Evolutionary conservation across 2,888 invertebrate genomes (phyloP).

Genomic region (Epinotia nisella): DNA sequence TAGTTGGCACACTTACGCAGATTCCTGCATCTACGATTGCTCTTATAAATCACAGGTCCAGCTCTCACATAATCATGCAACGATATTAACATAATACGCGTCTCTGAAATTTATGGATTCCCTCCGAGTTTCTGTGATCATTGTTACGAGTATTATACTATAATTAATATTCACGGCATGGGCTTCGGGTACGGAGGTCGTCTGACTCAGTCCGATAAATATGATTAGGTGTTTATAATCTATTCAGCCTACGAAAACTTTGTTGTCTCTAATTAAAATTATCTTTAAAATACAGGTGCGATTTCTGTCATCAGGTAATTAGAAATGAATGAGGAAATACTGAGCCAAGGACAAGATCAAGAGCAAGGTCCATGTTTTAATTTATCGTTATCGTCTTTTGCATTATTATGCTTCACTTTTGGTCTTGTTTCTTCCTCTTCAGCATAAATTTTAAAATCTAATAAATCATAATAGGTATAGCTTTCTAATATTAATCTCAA

Average conservation of each 20-base stretch:
- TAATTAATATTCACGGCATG: constrained; percentile 40
- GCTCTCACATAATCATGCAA: constrained; percentile 1
- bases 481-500: constrained; percentile 1
- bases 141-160: constrained; percentile 9
- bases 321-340: background rate
- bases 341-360: too few species aligned
- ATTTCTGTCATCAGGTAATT: background rate
- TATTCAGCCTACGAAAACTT: background rate
- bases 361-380: background rate
- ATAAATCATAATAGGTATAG: background rate
- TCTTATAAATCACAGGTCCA: background rate
- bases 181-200: constrained; percentile 24
- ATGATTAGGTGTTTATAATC: constrained; percentile 18
- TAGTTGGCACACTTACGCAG: background rate
- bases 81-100: constrained; percentile 10
- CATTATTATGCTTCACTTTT: background rate
- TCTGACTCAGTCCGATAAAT: constrained; percentile 28
- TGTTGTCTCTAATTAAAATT: background rate
- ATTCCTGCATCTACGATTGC: background rate
- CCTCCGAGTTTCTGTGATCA: constrained; percentile 13
- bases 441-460: background rate
- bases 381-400: background rate
- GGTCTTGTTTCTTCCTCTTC: background rate
- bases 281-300: background rate
- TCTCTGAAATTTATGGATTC: constrained; percentile 18